phyloP scores from a whole-genome alignment of 2,888 invertebrate species.

The Halocaridina rubra region DNA sequence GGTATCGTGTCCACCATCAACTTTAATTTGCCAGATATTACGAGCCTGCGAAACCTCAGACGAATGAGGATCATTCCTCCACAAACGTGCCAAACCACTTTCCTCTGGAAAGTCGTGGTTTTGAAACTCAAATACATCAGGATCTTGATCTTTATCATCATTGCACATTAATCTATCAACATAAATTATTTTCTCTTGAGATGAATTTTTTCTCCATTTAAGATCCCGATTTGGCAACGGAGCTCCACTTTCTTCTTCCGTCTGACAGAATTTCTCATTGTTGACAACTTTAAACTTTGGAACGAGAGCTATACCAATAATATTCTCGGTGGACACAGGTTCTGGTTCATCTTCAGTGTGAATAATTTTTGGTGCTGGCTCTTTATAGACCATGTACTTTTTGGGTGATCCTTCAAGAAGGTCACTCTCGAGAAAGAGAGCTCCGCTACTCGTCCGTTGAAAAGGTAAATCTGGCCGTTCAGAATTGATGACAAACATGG shows the following conservation, averaged over 20 bases:
- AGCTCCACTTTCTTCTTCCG: constrained; percentile 69
- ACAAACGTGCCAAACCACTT: constrained; percentile 28
- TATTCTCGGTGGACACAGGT: constrained; percentile 67
- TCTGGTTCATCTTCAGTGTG: constrained; percentile 22
- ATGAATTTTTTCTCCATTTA: neutral
- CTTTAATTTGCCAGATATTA: constrained; percentile 41
- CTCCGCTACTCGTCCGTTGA: constrained; percentile 77
- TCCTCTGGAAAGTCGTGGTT: constrained; percentile 44
- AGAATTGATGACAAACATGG: constrained; percentile 77
- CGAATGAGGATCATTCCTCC: neutral
- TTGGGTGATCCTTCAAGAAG: constrained; percentile 65
- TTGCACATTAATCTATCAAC: neutral
- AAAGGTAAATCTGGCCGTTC: constrained; percentile 77
- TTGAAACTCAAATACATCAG: constrained; percentile 57
- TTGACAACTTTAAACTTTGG: constrained; percentile 78
- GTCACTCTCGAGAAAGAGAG: constrained; percentile 73
- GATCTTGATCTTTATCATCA: constrained; percentile 27
- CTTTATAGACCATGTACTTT: constrained; percentile 71
- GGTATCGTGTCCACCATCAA: neutral
- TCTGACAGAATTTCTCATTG: constrained; percentile 74
- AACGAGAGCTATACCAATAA: constrained; percentile 70
- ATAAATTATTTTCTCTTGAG: neutral
- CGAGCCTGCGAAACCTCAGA: neutral
- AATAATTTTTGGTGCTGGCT: constrained; percentile 64
- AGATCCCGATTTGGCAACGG: neutral